phyloP scores from a whole-genome alignment of 2,888 invertebrate species.

The Heliconius cydno region DNA sequence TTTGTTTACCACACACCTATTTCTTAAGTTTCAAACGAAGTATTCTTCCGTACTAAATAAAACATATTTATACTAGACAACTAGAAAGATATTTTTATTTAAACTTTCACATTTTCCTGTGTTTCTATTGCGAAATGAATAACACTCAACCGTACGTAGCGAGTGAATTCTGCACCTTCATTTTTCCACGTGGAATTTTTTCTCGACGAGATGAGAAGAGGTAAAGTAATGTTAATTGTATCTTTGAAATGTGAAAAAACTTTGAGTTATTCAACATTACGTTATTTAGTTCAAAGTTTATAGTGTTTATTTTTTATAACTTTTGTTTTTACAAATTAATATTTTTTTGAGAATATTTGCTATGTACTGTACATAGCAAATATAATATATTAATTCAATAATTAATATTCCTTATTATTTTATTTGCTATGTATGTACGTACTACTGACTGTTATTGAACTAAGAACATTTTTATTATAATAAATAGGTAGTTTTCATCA shows the following conservation, averaged over 20 bases:
- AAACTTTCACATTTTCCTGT: constrained; percentile 29
- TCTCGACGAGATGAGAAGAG: constrained; percentile 25
- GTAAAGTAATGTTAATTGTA: constrained; percentile 31
- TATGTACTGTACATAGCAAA: too few species aligned
- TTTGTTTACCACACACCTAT: background rate
- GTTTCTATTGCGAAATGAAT: constrained; percentile 39
- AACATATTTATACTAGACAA: background rate
- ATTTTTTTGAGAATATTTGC: background rate
- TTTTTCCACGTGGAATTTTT: constrained; percentile 40
- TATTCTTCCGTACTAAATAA: background rate
- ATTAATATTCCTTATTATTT: too few species aligned
- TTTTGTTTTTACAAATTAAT: background rate
- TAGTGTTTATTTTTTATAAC: background rate
- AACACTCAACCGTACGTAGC: constrained; percentile 28
- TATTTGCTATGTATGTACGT: background rate
- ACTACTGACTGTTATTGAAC: background rate
- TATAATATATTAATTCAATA: too few species aligned
- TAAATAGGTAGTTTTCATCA: too few species aligned
- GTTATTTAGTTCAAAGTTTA: background rate
- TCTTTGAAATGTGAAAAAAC: constrained; percentile 7
- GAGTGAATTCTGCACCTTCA: constrained; percentile 40
- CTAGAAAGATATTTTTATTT: constrained; percentile 8
- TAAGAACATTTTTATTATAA: background rate
- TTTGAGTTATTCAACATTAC: constrained; percentile 4
- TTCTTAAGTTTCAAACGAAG: background rate